Evolutionary conservation across 2,888 invertebrate species (phyloP).

Genomic region (Dione juno): DNA sequence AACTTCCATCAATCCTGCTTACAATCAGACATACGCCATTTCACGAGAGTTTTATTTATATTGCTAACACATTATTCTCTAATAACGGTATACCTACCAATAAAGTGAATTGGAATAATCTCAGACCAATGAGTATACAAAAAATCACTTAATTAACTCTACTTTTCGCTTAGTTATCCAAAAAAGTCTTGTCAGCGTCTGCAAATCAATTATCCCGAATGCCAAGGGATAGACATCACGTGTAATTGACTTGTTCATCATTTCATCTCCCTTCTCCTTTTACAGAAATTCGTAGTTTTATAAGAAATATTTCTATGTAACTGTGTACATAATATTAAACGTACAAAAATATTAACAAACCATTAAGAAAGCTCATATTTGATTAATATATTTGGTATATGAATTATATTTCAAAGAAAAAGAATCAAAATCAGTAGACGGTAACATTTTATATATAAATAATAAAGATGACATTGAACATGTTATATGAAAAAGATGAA

Average conservation of each 20-base stretch:
- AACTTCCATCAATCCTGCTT: neutral
- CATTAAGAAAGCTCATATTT: neutral
- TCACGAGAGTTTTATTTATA: neutral
- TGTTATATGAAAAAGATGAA: constrained; percentile 1
- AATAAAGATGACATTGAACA: constrained; percentile 5
- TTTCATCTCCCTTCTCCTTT: constrained; percentile 49
- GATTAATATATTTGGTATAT: neutral
- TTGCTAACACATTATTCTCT: constrained; percentile 47
- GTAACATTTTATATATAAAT: neutral
- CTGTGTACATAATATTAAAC: neutral
- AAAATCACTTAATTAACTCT: constrained; percentile 61
- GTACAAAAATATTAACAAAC: too few species aligned
- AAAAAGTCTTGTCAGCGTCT: constrained; percentile 65
- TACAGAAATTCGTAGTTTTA: constrained; percentile 29
- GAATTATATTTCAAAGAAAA: neutral
- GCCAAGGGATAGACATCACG: constrained; percentile 57
- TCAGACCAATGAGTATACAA: constrained; percentile 31
- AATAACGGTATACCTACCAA: too few species aligned
- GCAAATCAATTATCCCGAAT: constrained; percentile 64
- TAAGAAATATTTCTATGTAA: constrained; percentile 18
- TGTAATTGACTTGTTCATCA: constrained; percentile 64
- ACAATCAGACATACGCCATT: neutral
- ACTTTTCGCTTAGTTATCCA: constrained; percentile 60
- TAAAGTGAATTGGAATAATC: constrained; percentile 15
- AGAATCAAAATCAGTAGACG: neutral